Evolutionary conservation across 2,888 invertebrate species (phyloP), one percentile per base, ranked within the genome.

Genomic region (Galerucella calmariensis): DNA sequence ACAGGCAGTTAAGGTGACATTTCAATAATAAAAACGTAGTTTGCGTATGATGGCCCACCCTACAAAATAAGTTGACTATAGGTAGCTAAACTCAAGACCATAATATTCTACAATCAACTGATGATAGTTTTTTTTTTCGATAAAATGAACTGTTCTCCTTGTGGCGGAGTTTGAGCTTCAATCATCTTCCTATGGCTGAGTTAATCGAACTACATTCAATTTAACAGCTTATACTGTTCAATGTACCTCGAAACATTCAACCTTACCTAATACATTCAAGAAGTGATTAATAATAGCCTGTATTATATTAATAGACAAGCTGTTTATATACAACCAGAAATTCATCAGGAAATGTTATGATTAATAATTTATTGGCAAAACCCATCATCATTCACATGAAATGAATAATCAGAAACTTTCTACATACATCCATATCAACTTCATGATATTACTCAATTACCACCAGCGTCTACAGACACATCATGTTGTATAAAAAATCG

Each of bases 401-500:
- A 65, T 46, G 16, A 46, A 65, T 46, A 65, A 41, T 20, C 8
- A 65, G n/a, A 46, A 65, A 65, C 10, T 65, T 65, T 46, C 10
- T 46, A 11, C 46, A 46, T 65, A 44, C 44, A 46, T 16, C 46
- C 46, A 61, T 46, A 65, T 66, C 58, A 67, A 72, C 72, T 72
- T 67, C 72, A 58, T 63, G 66, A 67, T 72, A 59, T 59, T 59
- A 67, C 72, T 72, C 72, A 72, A 72, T 72, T 67, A 67, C 62
- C 24, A 59, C 35, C 46, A 61, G 58, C 53, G 46, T 62, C 48
- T 62, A 51, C 74, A 67, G 62, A 70, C 56, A 67, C 74, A 69
- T 69, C 59, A 58, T 70, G 66, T 59, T 72, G 58, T 58, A 35
- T 51, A 69, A 67, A 74, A 70, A 74, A 70, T 59, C 24, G 61